Evolutionary conservation across 1,140 invertebrate genomes (phyloP).

Genomic region (Pseudomyrmex flavicornis): DNA sequence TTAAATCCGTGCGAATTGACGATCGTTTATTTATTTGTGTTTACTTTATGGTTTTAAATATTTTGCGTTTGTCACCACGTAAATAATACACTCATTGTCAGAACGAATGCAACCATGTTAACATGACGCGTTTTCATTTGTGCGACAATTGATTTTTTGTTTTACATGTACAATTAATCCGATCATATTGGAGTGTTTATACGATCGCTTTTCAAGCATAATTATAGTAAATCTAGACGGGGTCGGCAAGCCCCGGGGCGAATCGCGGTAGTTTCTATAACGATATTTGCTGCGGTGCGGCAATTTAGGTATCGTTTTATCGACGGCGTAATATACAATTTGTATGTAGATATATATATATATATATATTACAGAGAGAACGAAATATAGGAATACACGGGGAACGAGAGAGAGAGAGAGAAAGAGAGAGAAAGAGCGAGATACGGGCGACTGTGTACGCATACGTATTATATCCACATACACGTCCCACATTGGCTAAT

Average conservation of each 20-base stretch:
- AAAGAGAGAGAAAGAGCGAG: not conserved
- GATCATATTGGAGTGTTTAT: slow-evolving; percentile 52
- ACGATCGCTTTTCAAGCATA: slow-evolving; percentile 72
- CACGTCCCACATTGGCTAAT: slow-evolving; percentile 77
- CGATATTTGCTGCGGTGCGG: slow-evolving; percentile 78
- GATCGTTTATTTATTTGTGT: not conserved
- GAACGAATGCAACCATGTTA: not conserved
- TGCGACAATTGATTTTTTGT: slow-evolving; percentile 21
- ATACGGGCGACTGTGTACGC: slow-evolving; percentile 2
- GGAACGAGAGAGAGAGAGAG: not conserved
- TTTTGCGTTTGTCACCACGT: not conserved
- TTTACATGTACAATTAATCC: slow-evolving; percentile 22
- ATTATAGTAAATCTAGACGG: slow-evolving; percentile 74
- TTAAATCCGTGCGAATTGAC: not conserved
- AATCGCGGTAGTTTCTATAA: slow-evolving; percentile 81
- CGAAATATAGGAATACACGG: slow-evolving; percentile 10
- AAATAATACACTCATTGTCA: not conserved
- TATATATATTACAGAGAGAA: slow-evolving; percentile 27
- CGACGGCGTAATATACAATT: slow-evolving; percentile 64
- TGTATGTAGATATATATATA: not conserved
- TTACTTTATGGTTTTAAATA: not conserved
- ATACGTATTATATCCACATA: slow-evolving; percentile 36
- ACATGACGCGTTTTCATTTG: not conserved
- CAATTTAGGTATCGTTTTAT: slow-evolving; percentile 79
- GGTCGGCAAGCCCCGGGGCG: slow-evolving; percentile 71